phyloP scores from a whole-genome alignment of 2,888 invertebrate species.

The Lithosia quadra region DNA sequence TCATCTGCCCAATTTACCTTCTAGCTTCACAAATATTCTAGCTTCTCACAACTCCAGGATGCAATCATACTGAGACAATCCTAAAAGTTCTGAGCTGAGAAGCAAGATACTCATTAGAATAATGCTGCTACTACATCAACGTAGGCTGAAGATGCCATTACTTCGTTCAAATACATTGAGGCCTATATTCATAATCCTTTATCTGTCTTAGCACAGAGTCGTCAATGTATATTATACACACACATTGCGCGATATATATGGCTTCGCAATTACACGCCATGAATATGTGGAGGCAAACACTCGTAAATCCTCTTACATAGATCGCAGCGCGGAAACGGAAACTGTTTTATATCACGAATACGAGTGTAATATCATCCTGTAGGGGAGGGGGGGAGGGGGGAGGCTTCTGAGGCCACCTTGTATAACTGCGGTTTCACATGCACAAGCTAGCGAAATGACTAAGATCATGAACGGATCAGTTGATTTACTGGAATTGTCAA shows the following conservation, averaged over 20 bases:
- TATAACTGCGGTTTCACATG: neutral
- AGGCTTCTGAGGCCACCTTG: neutral
- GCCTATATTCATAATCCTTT: constrained; percentile 3
- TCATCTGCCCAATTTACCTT: neutral
- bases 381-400: neutral
- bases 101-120: neutral
- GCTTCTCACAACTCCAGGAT: neutral
- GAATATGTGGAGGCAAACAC: constrained; percentile 1
- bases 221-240: constrained; percentile 10
- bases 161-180: neutral
- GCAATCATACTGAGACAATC: neutral
- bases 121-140: neutral
- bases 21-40: neutral
- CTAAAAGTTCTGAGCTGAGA: neutral
- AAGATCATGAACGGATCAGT: neutral
- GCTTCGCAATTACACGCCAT: constrained; percentile 3
- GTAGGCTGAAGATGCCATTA: neutral
- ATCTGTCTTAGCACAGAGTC: neutral
- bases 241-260: neutral
- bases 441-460: neutral
- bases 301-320: constrained; percentile 13
- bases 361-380: neutral
- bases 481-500: neutral
- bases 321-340: constrained; percentile 17
- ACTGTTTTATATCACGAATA: constrained; percentile 16